phyloP scores from a whole-genome alignment of 2,797 vertebrate genomes.

The Ibycter americanus region DNA sequence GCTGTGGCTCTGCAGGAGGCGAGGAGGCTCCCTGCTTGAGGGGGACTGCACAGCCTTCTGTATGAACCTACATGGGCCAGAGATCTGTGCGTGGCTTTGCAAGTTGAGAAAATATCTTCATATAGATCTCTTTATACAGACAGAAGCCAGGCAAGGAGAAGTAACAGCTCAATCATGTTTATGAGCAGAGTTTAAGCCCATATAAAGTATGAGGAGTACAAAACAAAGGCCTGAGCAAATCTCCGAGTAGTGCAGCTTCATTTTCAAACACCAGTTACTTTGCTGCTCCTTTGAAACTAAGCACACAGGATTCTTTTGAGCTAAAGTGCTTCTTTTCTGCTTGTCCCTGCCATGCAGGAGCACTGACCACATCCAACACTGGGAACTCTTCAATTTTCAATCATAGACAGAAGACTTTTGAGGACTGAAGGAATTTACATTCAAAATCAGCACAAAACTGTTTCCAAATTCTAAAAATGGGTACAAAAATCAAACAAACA shows the following conservation, averaged over 20 bases:
- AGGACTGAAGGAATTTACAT: neutral
- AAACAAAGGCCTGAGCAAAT: neutral
- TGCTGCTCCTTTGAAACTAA: neutral
- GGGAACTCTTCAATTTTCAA: no score
- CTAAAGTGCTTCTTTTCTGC: neutral
- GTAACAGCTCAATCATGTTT: neutral
- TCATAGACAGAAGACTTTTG: neutral
- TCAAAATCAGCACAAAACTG: neutral
- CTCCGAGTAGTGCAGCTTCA: neutral
- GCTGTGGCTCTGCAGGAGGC: neutral
- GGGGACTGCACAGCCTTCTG: neutral
- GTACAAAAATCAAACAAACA: neutral
- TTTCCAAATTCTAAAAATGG: neutral
- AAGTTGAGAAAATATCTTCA: neutral
- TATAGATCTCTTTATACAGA: neutral
- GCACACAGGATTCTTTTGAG: neutral
- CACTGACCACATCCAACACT: neutral
- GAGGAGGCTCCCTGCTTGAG: neutral
- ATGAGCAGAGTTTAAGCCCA: neutral
- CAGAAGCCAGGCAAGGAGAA: neutral
- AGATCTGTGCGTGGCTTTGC: neutral
- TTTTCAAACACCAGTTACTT: neutral
- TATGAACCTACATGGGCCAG: fast-evolving
- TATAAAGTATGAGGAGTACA: neutral
- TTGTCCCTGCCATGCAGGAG: no score